Percentiles rank a stretch among this genome's conserved stretches.
phyloP scores from a whole-genome alignment of 30 jellyfish, hydroid and myxozoan genomes.

The Aurelia sp. region DNA sequence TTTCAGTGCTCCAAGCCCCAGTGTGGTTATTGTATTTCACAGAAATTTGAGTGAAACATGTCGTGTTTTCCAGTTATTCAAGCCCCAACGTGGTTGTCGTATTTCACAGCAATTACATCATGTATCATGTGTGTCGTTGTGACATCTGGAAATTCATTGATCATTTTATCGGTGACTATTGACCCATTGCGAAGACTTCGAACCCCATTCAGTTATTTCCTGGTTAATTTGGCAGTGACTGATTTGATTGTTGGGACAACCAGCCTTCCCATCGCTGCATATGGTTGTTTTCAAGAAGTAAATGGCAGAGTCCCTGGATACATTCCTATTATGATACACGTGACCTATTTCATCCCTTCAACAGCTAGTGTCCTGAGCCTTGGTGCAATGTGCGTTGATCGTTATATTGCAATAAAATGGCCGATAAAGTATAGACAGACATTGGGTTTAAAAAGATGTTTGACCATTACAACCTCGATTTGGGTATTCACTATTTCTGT shows the following conservation, averaged over 20 bases:
- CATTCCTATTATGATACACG: slow-evolving; percentile 37
- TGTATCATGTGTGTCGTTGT: slow-evolving; percentile 48
- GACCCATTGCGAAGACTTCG: slow-evolving; percentile 80
- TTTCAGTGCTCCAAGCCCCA: no score
- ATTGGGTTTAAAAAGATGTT: slow-evolving; percentile 41
- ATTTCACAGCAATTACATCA: slow-evolving; percentile 66
- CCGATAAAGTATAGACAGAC: slow-evolving; percentile 63
- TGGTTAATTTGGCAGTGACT: slow-evolving; percentile 80
- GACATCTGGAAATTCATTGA: slow-evolving; percentile 48
- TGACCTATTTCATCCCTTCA: slow-evolving; percentile 64
- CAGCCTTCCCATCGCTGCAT: slow-evolving; percentile 71
- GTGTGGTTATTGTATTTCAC: no score
- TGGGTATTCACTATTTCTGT: slow-evolving; percentile 68
- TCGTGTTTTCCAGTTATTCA: slow-evolving; percentile 55
- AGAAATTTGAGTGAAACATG: background rate
- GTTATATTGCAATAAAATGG: slow-evolving; percentile 83
- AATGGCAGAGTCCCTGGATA: slow-evolving; percentile 20
- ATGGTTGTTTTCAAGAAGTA: slow-evolving; percentile 61
- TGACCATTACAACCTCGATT: slow-evolving; percentile 39
- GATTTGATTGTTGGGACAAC: slow-evolving; percentile 74
- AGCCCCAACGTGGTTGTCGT: slow-evolving; percentile 86
- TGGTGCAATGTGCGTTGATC: slow-evolving; percentile 83
- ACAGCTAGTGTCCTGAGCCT: slow-evolving; percentile 80
- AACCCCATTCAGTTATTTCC: slow-evolving; percentile 73
- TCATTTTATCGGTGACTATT: slow-evolving; percentile 57